Evolutionary conservation across 2,888 invertebrate genomes (phyloP).

Genomic region (Nephrotoma appendiculata): DNA sequence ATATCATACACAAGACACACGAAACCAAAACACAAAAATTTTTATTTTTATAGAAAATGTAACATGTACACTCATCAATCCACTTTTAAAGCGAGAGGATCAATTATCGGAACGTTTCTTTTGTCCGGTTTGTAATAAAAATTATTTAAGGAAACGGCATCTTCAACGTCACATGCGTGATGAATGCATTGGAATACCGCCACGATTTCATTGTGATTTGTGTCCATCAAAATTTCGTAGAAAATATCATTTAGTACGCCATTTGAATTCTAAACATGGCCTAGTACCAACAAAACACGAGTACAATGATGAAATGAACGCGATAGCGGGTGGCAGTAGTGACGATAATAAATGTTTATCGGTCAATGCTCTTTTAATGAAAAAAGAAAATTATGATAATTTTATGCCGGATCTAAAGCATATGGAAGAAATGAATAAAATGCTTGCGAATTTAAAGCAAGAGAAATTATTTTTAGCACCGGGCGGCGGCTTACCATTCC

Average conservation of each 20-base stretch:
- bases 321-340: constrained; percentile 7
- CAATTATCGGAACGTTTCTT: constrained; percentile 31
- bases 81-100: constrained; percentile 7
- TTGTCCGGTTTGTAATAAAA: constrained; percentile 41
- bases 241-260: constrained; percentile 37
- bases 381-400: constrained; percentile 10
- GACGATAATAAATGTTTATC: constrained; percentile 8
- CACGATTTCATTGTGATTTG: constrained; percentile 36
- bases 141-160: constrained; percentile 44
- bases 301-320: constrained; percentile 13
- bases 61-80: constrained; percentile 9
- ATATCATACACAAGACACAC: background rate
- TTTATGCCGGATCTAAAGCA: constrained; percentile 1
- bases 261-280: constrained; percentile 33
- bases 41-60: constrained; percentile 8
- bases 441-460: background rate
- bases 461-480: background rate
- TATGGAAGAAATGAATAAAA: constrained; percentile 2
- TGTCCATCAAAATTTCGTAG: constrained; percentile 36
- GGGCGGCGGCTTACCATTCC: background rate
- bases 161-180: constrained; percentile 40
- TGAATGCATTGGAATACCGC: constrained; percentile 37
- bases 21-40: background rate
- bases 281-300: constrained; percentile 21
- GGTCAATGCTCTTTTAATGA: constrained; percentile 14